phyloP scores from a whole-genome alignment of 2,797 vertebrate genomes.

The Paguma larvata region DNA sequence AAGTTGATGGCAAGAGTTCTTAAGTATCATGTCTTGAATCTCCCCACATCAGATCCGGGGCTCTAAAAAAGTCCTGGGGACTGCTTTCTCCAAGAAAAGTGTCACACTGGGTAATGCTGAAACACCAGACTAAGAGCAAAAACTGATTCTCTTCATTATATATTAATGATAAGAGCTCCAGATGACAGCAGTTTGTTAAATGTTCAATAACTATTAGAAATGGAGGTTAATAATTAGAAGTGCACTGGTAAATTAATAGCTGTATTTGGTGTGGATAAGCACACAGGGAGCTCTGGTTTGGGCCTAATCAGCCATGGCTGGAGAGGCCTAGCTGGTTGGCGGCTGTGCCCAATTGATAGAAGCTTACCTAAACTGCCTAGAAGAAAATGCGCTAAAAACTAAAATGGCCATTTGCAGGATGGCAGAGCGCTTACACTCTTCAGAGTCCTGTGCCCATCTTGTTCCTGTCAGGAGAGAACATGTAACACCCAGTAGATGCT shows the following conservation, averaged over 20 bases:
- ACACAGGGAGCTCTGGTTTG: not conserved
- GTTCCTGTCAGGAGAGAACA: not conserved
- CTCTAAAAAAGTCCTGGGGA: not conserved
- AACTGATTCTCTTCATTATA: not conserved
- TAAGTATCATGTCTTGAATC: not conserved
- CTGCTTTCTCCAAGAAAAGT: constrained; percentile 27
- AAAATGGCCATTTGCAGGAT: not conserved
- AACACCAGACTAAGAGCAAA: not conserved
- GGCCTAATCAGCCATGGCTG: not conserved
- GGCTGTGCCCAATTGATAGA: not conserved
- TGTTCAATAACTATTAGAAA: not conserved
- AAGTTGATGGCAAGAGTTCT: not conserved
- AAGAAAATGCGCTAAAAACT: not conserved
- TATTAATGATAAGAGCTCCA: not conserved
- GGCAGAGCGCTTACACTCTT: not conserved
- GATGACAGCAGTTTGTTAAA: not conserved
- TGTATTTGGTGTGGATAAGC: not conserved
- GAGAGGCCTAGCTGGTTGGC: not conserved
- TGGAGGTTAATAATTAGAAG: not conserved
- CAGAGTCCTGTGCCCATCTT: not conserved
- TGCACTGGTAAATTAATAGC: not conserved
- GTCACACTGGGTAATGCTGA: not conserved
- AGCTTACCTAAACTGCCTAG: not conserved
- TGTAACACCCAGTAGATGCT: not conserved
- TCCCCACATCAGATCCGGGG: not conserved